Conservation (phyloP, 2,888 invertebrate genomes). For the Notodonta ziczac region DNA sequence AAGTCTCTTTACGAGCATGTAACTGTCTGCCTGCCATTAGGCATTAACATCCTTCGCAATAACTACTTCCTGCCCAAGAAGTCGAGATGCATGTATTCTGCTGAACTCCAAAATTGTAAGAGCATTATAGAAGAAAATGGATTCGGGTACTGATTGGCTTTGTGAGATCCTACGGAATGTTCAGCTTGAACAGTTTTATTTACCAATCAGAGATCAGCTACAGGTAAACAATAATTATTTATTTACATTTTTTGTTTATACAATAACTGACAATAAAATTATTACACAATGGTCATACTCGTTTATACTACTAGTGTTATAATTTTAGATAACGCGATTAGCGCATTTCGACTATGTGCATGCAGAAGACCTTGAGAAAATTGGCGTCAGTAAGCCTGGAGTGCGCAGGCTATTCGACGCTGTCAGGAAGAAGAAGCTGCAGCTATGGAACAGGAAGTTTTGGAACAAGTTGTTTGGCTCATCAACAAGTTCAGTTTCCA, state of each 20-base stretch:
- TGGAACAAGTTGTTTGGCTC: constrained; percentile 90
- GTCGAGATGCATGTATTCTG: constrained; percentile 67
- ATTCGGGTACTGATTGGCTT: constrained; percentile 89
- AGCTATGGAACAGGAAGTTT: constrained; percentile 92
- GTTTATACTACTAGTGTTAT: background rate
- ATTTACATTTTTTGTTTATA: background rate
- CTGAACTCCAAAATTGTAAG: constrained; percentile 29
- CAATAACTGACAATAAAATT: constrained; percentile 4
- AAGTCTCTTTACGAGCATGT: background rate
- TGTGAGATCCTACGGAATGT: constrained; percentile 94
- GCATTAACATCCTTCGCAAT: constrained; percentile 30
- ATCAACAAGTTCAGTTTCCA: constrained; percentile 65
- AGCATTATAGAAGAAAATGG: constrained; percentile 56
- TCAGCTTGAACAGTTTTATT: constrained; percentile 95
- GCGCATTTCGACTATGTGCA: constrained; percentile 99
- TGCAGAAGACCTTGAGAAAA: constrained; percentile 96
- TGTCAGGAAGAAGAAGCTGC: constrained; percentile 93
- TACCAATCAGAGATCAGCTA: constrained; percentile 95
- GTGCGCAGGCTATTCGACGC: constrained; percentile 95
- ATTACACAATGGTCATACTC: background rate
- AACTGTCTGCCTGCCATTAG: constrained; percentile 23
- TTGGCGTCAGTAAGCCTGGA: constrained; percentile 97
- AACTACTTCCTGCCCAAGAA: constrained; percentile 71
- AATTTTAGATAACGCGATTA: constrained; percentile 91
- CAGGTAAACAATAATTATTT: constrained; percentile 85